Evolutionary conservation across 2,888 invertebrate species (phyloP).

Genomic region (Apamea sordens): DNA sequence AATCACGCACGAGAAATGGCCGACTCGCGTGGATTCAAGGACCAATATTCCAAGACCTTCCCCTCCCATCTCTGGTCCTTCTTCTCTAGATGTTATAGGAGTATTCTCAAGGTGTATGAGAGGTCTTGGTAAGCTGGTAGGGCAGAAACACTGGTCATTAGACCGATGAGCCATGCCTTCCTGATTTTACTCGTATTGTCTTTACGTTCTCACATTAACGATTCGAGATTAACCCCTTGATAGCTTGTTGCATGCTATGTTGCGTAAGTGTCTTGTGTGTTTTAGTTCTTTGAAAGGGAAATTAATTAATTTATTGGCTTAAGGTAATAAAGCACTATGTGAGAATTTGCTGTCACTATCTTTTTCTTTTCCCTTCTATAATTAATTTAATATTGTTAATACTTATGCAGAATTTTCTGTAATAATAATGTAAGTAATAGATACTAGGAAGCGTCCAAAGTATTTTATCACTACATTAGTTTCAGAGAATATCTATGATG

Average conservation of each 20-base stretch:
- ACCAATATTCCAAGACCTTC: conserved; percentile 68
- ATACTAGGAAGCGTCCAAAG: not conserved
- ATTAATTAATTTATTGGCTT: conserved; percentile 5
- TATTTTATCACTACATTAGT: not conserved
- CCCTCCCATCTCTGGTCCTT: conserved; percentile 36
- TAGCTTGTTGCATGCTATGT: conserved; percentile 59
- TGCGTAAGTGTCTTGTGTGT: conserved; percentile 30
- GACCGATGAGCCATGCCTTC: conserved; percentile 85
- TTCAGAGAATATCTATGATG: not conserved
- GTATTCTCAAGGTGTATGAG: conserved; percentile 9
- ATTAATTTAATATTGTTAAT: too few species aligned
- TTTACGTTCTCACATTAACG: conserved; percentile 82
- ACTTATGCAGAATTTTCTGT: not conserved
- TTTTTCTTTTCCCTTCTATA: not conserved
- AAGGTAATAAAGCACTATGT: not conserved
- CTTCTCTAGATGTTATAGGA: conserved; percentile 4
- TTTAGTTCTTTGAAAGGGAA: conserved; percentile 32
- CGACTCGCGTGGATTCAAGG: conserved; percentile 74
- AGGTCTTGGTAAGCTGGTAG: conserved; percentile 68
- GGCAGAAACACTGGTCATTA: conserved; percentile 78
- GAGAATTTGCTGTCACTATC: not conserved
- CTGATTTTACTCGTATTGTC: conserved; percentile 83
- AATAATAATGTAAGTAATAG: not conserved
- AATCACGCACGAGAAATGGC: conserved; percentile 79
- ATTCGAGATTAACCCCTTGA: conserved; percentile 69